Evolutionary conservation across 1,140 invertebrate species (phyloP).

Genomic region (Drosophila fuyamai): DNA sequence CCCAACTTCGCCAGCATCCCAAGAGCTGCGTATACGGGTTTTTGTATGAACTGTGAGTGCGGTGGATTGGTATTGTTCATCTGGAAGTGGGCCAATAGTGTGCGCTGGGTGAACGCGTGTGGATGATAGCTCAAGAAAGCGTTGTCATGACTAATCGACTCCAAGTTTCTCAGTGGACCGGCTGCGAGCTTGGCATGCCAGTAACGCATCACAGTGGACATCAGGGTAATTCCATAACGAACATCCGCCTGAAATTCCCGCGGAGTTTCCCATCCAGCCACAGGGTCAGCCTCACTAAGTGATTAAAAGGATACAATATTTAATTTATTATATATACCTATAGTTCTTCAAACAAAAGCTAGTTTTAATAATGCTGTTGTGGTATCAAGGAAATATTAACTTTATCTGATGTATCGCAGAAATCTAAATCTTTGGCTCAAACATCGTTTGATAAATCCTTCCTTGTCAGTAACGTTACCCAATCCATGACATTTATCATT

Average conservation of each 20-base stretch:
- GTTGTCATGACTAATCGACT: slow-evolving; percentile 86
- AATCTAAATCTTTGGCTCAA: no score
- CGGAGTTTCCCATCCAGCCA: slow-evolving; percentile 85
- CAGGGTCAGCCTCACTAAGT: slow-evolving; percentile 85
- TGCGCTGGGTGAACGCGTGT: slow-evolving; percentile 85
- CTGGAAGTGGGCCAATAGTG: slow-evolving; percentile 85
- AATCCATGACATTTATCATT: no score
- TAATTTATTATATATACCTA: no score
- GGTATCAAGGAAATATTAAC: no score
- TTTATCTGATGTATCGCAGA: no score
- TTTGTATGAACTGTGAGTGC: slow-evolving; percentile 85
- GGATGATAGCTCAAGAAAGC: slow-evolving; percentile 86
- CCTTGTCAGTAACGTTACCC: no score
- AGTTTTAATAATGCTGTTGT: no score
- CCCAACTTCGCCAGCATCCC: slow-evolving; percentile 85
- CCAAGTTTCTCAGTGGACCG: slow-evolving; percentile 62
- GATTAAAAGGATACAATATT: no score
- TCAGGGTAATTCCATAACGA: slow-evolving; percentile 84
- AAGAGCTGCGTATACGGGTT: slow-evolving; percentile 85
- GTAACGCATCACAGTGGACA: slow-evolving; percentile 81
- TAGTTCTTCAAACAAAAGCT: neutral
- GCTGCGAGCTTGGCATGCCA: slow-evolving; percentile 76
- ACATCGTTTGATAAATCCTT: no score
- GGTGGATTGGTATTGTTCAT: slow-evolving; percentile 85
- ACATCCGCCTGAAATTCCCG: slow-evolving; percentile 85